A percentile compares a stretch with the other conserved stretches of the same genome.
These are phyloP conservation scores for Iguana delicatissima DNA, from an alignment of 2,797 vertebrate genomes.

Conservation along the genomic window DNA sequence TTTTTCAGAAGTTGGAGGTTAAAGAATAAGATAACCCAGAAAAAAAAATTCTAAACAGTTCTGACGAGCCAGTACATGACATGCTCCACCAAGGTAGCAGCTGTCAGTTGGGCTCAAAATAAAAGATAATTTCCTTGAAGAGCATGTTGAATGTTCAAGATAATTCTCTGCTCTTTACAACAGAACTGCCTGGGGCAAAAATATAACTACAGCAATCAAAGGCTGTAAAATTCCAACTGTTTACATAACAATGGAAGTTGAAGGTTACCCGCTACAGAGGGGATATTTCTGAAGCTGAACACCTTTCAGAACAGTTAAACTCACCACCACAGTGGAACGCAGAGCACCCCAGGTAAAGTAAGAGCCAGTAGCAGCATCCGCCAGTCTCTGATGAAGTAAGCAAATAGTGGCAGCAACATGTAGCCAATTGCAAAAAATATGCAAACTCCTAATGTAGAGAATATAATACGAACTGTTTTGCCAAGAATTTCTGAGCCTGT, in stretches of 20 bases:
- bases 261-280: constrained; percentile 30
- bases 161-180: neutral
- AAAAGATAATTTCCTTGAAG: neutral
- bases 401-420: constrained; percentile 88
- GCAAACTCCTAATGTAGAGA: constrained; percentile 86
- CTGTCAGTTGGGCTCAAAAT: neutral
- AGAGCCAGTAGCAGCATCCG: constrained; percentile 85
- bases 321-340: constrained; percentile 90
- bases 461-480: constrained; percentile 83
- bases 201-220: constrained; percentile 22
- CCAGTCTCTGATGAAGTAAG: constrained; percentile 90
- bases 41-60: constrained; percentile 1
- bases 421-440: constrained; percentile 89
- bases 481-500: constrained; percentile 90
- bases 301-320: constrained; percentile 71
- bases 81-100: neutral
- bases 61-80: neutral
- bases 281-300: constrained; percentile 34
- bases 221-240: constrained; percentile 19
- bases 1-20: neutral
- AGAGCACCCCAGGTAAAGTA: constrained; percentile 82
- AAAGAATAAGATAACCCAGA: constrained; percentile 2
- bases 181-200: neutral
- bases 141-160: neutral
- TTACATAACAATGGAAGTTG: constrained; percentile 22